Evolutionary conservation across 2,888 invertebrate genomes (phyloP), one percentile per base, ranked within the genome.

Genomic region (Mellilla xanthometata): DNA sequence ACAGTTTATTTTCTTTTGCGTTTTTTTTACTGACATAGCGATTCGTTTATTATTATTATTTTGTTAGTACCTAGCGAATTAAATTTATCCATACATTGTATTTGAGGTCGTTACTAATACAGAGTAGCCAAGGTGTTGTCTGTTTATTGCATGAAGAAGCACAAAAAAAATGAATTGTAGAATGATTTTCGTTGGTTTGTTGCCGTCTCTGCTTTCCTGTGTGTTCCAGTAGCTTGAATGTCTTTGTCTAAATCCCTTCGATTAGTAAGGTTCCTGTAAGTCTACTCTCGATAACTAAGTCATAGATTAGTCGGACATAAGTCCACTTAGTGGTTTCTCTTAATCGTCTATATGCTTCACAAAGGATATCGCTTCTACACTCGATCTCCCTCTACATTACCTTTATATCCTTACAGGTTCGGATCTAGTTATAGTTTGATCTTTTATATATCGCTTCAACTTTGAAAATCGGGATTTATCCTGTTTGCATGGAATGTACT

Each of bases 201-300:
- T 60, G 35, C 12, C 36, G 51, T 43, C 46, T 53, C 45, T 55
- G 61, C 48, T 48, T 56, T 52, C 52, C 49, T 51, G 49, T 58
- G 52, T 62, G 56, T 39, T 65, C 63, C 68, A 62, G 62, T 62
- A 71, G 60, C 60, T 60, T 74, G 62, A 75, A 69, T 76, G 66
- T 62, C 60, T 73, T 68, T 68, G 57, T 58, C 68, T 72, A 60
- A 62, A 62, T 64, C 62, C 60, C 62, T 60, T 65, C 59, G 61
- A 64, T 72, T 73, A 13, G 15, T 77, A 76, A 76, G 70, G 74
- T 77, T 76, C 66, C 72, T 71, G 51, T 82, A 81, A 81, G 79
- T 76, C 72, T 72, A 65, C 69, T 76, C 72, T 81, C 71, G 73
- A 72, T 76, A 79, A 77, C 81, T 87, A 84, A 84, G 85, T 87